phyloP scores from a whole-genome alignment of 2,797 vertebrate genomes.

The Poliocrania exsul region DNA sequence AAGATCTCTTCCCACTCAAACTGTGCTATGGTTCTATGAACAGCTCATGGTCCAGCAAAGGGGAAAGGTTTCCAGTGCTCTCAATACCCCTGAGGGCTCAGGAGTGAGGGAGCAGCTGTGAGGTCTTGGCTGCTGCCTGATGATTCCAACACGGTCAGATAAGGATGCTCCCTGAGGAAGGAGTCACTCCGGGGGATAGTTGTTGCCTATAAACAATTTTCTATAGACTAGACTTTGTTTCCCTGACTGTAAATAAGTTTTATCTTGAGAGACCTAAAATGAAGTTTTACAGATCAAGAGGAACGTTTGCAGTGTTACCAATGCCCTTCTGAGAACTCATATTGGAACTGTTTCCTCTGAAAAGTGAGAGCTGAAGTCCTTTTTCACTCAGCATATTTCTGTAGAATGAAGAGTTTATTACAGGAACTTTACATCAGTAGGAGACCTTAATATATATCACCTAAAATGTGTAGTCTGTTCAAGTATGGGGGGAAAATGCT shows the following conservation, averaged over 20 bases:
- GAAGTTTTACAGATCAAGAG: neutral
- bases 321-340: neutral
- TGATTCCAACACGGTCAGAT: neutral
- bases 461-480: neutral
- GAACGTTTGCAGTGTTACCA: neutral
- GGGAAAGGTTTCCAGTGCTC: neutral
- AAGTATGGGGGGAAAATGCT: neutral
- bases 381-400: neutral
- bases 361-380: neutral
- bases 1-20: neutral
- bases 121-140: neutral
- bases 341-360: neutral
- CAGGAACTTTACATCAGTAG: neutral
- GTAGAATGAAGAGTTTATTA: neutral
- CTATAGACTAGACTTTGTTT: neutral
- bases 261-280: neutral
- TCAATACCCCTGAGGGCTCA: rapidly evolving
- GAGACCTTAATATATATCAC: neutral
- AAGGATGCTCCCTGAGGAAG: neutral
- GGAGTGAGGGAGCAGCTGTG: neutral
- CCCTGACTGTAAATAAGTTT: neutral
- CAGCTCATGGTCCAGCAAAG: neutral
- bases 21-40: neutral
- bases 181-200: neutral
- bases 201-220: neutral